A percentile compares a stretch with the other conserved stretches of the same genome.
Evolutionary conservation across 2,888 invertebrate genomes (phyloP).

Genomic region (Octonoba sinensis): DNA sequence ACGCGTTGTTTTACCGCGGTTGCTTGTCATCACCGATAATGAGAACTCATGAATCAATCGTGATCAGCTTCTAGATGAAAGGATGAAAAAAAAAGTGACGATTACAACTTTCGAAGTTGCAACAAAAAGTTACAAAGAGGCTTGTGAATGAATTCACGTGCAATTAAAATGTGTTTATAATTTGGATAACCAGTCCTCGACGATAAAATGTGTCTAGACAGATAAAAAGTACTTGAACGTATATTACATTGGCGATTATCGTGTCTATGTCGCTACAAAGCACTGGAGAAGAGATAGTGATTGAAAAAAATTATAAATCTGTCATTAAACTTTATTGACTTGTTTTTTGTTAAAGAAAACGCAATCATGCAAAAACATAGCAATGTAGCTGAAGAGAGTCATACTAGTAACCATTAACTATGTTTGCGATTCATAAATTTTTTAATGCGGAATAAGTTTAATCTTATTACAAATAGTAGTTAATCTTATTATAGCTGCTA

Average conservation of each 20-base stretch:
- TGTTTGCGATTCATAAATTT: too few relatives aligned
- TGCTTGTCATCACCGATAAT: too few relatives aligned
- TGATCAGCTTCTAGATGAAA: too few relatives aligned
- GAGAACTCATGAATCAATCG: too few relatives aligned
- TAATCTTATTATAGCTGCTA: too few relatives aligned
- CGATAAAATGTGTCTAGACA: constrained; percentile 59
- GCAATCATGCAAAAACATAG: too few relatives aligned
- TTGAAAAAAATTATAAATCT: background rate
- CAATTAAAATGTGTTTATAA: constrained; percentile 56
- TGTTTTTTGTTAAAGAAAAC: background rate
- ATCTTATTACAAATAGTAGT: too few relatives aligned
- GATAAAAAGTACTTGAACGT: constrained; percentile 33
- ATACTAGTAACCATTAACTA: too few relatives aligned
- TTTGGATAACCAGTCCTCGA: constrained; percentile 15
- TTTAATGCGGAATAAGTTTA: too few relatives aligned
- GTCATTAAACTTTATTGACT: background rate
- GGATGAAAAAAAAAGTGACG: too few relatives aligned
- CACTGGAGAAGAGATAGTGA: background rate
- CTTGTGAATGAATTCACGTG: constrained; percentile 8
- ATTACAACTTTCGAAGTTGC: constrained; percentile 9
- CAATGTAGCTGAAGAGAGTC: too few relatives aligned
- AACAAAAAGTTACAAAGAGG: constrained; percentile 45
- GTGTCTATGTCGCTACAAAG: constrained; percentile 28
- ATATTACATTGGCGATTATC: constrained; percentile 38
- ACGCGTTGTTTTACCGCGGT: too few relatives aligned